Evolutionary conservation across 1,140 invertebrate species (phyloP).

Genomic region (Hyles vespertilio): DNA sequence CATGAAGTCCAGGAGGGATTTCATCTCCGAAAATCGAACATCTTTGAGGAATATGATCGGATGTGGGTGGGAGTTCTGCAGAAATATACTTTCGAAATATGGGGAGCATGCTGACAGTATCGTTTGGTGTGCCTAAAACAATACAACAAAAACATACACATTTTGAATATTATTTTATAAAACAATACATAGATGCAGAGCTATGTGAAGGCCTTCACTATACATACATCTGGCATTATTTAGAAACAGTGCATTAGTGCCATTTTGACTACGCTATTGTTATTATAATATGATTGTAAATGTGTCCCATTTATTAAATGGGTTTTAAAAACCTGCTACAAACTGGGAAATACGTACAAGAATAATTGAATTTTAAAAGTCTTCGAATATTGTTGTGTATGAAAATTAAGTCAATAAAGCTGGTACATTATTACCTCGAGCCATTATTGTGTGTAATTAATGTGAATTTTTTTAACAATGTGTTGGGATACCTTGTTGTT

Average conservation of each 20-base stretch:
- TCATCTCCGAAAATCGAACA: slow-evolving; percentile 91
- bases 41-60: slow-evolving; percentile 95
- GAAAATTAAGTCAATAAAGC: too few relatives aligned
- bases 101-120: slow-evolving; percentile 95
- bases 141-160: slow-evolving; percentile 17
- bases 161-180: slow-evolving; percentile 7
- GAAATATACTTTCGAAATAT: slow-evolving; percentile 95
- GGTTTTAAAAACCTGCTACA: slow-evolving; percentile 7
- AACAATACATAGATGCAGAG: slow-evolving; percentile 33
- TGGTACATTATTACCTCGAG: too few relatives aligned
- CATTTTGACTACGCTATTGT: slow-evolving; percentile 47
- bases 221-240: slow-evolving; percentile 38
- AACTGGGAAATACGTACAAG: too few relatives aligned
- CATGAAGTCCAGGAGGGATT: slow-evolving; percentile 92
- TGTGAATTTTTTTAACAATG: too few relatives aligned
- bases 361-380: too few relatives aligned
- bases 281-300: slow-evolving; percentile 48
- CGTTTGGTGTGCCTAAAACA: slow-evolving; percentile 89
- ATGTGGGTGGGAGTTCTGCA: slow-evolving; percentile 93
- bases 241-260: slow-evolving; percentile 40
- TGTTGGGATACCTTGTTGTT: too few relatives aligned
- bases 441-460: too few relatives aligned
- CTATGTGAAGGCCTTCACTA: slow-evolving; percentile 53
- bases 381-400: too few relatives aligned
- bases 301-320: slow-evolving; percentile 17